Percentiles rank a stretch among this genome's conserved stretches.
phyloP scores from a whole-genome alignment of 2,888 invertebrate genomes.

The Zhengitettix transpicula region DNA sequence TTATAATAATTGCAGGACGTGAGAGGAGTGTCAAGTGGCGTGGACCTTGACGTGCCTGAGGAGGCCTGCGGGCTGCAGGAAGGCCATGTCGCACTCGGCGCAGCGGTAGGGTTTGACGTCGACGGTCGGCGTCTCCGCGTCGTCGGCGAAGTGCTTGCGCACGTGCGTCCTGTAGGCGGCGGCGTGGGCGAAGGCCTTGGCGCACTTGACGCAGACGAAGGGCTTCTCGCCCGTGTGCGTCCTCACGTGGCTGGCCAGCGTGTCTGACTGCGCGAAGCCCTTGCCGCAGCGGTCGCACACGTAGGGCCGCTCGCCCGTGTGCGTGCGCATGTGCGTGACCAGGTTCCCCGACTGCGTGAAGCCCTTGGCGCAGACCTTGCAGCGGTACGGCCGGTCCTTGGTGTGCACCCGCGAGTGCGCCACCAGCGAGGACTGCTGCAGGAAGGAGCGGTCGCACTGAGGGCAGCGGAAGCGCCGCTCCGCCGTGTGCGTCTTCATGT shows the following conservation, averaged over 20 bases:
- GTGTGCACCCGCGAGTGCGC: slow-evolving; percentile 76
- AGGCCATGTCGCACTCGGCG: slow-evolving; percentile 53
- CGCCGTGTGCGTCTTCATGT: slow-evolving; percentile 59
- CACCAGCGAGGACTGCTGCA: slow-evolving; percentile 67
- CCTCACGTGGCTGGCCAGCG: slow-evolving; percentile 64
- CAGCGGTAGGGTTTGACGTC: slow-evolving; percentile 51
- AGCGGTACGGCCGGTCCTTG: slow-evolving; percentile 41
- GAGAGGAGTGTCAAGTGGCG: slow-evolving; percentile 25
- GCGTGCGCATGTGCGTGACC: slow-evolving; percentile 72
- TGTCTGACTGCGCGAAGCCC: slow-evolving; percentile 70
- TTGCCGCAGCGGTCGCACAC: slow-evolving; percentile 62
- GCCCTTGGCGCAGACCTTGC: slow-evolving; percentile 63
- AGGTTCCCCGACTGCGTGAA: slow-evolving; percentile 76
- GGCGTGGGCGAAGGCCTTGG: slow-evolving; percentile 67
- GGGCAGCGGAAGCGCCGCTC: slow-evolving; percentile 62
- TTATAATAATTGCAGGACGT: no score
- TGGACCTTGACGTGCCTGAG: slow-evolving; percentile 75
- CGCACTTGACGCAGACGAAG: slow-evolving; percentile 62
- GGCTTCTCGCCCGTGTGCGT: slow-evolving; percentile 71
- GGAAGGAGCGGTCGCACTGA: slow-evolving; percentile 68
- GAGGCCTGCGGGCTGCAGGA: slow-evolving; percentile 71
- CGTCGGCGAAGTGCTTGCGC: slow-evolving; percentile 64
- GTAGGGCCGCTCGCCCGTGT: slow-evolving; percentile 66
- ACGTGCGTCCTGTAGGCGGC: slow-evolving; percentile 74
- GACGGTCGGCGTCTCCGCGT: no score